Base-by-base conservation (phyloP, 1,140 invertebrate species). In the Ips typographus region DNA sequence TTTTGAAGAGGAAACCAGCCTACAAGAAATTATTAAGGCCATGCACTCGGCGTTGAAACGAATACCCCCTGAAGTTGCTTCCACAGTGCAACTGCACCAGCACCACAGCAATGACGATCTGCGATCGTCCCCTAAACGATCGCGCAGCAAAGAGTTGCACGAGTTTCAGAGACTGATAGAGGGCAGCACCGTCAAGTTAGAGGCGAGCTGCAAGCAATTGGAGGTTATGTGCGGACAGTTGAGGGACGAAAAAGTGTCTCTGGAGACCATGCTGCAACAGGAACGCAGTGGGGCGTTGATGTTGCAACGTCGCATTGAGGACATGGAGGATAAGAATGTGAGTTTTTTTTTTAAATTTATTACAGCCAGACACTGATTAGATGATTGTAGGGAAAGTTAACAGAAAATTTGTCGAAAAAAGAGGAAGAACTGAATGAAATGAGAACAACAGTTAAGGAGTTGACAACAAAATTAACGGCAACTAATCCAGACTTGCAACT, bases 41-140 rank as follows among this genome's bases (percentile, higher is more conserved):
- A 79, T 80, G 75, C 75, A 79, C 62, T 60, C 70, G 44, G 77
- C 78, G 38, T 66, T 80, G 51, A 78, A 75, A 60, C 65, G 78
- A 69, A 69, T 79, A 41, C 78, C 79, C 5, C 75, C 74, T 36
- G 78, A 80, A 71, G 71, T 79, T 37, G 70, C 75, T 37, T 74
- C 77, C 41, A 67, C 70, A 61, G 63, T 76, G 44, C 68, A 75
- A 65, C 51, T 76, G 51, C 74, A 73, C 47, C 73, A 73, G 43
- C 59, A 36, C 8, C 70, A 68, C 8, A 72, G 75, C 72, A 75
- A 73, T 36, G 5, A 66, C 4, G 57, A 74, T n/a, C 6, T 65
- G 6, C 47, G 53, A 38, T 36, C n/a, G 8, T 6, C n/a, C 5
- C 7, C 8, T 39, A 59, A 55, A 55, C 37, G 37, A 8, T 22